Evolutionary conservation across 2,113 vertebrate species (phyloP).

Genomic region (Onychorhynchus coronatus): DNA sequence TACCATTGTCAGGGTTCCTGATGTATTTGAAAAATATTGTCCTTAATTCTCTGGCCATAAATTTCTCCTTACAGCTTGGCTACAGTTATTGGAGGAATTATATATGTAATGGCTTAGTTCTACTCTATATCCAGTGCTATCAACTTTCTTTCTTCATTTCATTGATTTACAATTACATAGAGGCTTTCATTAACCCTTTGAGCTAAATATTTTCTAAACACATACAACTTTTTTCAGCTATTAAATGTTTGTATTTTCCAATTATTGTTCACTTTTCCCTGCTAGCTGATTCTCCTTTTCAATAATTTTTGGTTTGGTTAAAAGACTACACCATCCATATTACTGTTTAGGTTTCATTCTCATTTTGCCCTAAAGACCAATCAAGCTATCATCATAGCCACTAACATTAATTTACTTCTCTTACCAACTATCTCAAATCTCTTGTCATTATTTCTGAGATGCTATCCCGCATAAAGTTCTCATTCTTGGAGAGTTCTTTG

Average conservation of each 20-base stretch:
- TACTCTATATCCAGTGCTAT: background rate
- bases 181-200: background rate
- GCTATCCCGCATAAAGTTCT: background rate
- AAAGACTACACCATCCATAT: background rate
- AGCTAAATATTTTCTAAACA: background rate
- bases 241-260: background rate
- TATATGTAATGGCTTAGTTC: background rate
- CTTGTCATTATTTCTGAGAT: background rate
- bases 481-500: background rate
- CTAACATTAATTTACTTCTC: background rate
- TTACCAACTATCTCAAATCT: background rate
- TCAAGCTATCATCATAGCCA: background rate
- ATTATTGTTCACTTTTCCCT: background rate
- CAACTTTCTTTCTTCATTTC: background rate
- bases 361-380: background rate
- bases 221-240: background rate
- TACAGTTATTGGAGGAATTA: background rate
- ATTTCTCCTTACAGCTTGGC: conserved; percentile 8
- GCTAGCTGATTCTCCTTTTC: background rate
- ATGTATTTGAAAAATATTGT: conserved; percentile 25
- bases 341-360: background rate
- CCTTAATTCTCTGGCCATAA: conserved; percentile 14
- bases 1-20: background rate
- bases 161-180: background rate
- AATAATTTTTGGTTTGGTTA: background rate